These are phyloP conservation scores for Otocyon megalotis DNA, from an alignment of 2,113 vertebrate genomes.

Conservation along the genomic window DNA sequence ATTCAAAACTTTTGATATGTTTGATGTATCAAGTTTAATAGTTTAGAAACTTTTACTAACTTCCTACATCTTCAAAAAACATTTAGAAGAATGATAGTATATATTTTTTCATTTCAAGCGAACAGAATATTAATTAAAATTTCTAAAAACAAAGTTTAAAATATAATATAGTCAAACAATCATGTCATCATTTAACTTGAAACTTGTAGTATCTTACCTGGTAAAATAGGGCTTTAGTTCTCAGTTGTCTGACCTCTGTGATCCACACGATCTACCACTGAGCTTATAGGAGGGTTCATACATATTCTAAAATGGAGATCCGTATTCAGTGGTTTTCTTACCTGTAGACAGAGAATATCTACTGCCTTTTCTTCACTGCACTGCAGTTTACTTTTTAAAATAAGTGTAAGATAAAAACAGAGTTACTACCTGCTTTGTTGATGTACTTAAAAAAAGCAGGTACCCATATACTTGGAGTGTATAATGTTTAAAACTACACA, in stretches of 20 bases:
- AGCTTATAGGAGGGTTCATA: neutral
- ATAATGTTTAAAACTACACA: neutral
- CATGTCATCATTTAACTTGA: constrained; percentile 10
- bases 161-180: neutral
- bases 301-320: neutral
- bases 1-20: neutral
- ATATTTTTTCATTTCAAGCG: neutral
- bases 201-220: neutral
- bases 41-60: neutral
- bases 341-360: neutral
- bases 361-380: neutral
- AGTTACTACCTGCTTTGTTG: neutral
- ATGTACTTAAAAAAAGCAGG: neutral
- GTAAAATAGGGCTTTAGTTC: neutral
- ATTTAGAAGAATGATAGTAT: neutral
- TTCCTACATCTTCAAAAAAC: constrained; percentile 6
- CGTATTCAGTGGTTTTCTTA: neutral
- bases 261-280: neutral
- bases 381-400: constrained; percentile 14
- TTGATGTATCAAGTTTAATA: neutral
- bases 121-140: constrained; percentile 7
- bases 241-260: neutral
- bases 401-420: neutral
- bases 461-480: neutral
- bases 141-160: neutral